These are phyloP conservation scores for Galeruca laticollis DNA, from an alignment of 2,888 invertebrate species.

Conservation along the genomic window DNA sequence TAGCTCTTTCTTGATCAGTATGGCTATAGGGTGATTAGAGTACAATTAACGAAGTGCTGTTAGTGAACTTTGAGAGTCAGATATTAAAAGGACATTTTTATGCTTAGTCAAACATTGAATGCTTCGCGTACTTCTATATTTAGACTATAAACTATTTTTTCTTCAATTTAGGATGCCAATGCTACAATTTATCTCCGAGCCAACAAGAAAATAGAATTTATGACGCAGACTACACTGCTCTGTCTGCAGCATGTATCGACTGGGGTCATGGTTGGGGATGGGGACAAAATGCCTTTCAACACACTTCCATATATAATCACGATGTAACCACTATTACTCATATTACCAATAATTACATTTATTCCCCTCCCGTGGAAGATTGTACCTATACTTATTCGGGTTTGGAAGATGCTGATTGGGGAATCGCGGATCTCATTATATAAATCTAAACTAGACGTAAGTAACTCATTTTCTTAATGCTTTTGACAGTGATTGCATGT, in stretches of 20 bases:
- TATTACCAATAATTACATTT: background rate
- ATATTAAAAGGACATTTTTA: too few relatives aligned
- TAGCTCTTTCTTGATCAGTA: too few relatives aligned
- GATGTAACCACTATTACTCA: background rate
- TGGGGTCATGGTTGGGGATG: conserved; percentile 86
- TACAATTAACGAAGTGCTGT: too few relatives aligned
- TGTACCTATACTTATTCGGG: background rate
- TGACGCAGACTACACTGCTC: conserved; percentile 62
- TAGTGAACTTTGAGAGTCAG: too few relatives aligned
- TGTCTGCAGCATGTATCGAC: conserved; percentile 63
- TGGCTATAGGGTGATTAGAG: too few relatives aligned
- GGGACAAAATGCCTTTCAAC: conserved; percentile 67
- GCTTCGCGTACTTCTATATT: too few relatives aligned
- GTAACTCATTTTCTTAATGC: background rate
- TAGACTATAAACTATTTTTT: background rate
- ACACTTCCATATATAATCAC: background rate
- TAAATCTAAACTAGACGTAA: background rate
- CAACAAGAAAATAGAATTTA: conserved; percentile 49
- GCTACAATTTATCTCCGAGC: conserved; percentile 42
- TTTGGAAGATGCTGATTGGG: background rate
- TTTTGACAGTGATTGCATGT: background rate
- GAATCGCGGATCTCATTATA: background rate
- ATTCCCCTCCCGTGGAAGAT: background rate
- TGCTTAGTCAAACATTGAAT: too few relatives aligned
- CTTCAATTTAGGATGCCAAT: conserved; percentile 23